These are phyloP conservation scores for Mamestra configurata DNA, from an alignment of 1,140 invertebrate species.

Conservation along the genomic window DNA sequence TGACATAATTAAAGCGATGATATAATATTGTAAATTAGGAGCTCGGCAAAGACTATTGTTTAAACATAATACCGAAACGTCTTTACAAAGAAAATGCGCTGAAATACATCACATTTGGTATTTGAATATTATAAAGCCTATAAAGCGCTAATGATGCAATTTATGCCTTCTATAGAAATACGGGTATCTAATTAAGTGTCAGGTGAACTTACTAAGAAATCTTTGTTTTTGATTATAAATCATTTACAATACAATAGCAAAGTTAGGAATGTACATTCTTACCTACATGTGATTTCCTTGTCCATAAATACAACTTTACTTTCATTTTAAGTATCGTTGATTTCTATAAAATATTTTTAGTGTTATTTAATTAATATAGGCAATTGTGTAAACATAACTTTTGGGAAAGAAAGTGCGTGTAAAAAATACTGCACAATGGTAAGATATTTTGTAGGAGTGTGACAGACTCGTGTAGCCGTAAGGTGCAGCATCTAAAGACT, in stretches of 20 bases:
- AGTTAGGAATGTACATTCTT: slow-evolving; percentile 7
- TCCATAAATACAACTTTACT: not conserved
- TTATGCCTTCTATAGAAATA: slow-evolving; percentile 30
- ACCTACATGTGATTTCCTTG: not conserved
- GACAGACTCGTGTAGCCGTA: slow-evolving; percentile 19
- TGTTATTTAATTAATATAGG: too few relatives aligned
- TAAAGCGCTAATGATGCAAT: not conserved
- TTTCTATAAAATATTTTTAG: not conserved
- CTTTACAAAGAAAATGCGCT: not conserved
- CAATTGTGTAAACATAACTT: too few relatives aligned
- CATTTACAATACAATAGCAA: slow-evolving; percentile 26
- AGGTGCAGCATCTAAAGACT: slow-evolving; percentile 4
- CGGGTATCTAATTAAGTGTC: slow-evolving; percentile 35
- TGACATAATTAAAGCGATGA: slow-evolving; percentile 48
- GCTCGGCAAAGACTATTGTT: slow-evolving; percentile 8
- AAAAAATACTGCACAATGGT: not conserved
- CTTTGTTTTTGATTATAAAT: not conserved
- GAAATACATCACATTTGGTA: not conserved
- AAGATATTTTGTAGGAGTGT: not conserved
- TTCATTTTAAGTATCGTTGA: not conserved
- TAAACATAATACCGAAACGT: not conserved
- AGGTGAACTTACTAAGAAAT: slow-evolving; percentile 18
- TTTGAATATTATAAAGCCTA: slow-evolving; percentile 6
- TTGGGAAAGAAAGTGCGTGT: not conserved
- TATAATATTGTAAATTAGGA: slow-evolving; percentile 45